Evolutionary conservation across 2,888 invertebrate genomes (phyloP).

Genomic region (Melinaea menophilus): DNA sequence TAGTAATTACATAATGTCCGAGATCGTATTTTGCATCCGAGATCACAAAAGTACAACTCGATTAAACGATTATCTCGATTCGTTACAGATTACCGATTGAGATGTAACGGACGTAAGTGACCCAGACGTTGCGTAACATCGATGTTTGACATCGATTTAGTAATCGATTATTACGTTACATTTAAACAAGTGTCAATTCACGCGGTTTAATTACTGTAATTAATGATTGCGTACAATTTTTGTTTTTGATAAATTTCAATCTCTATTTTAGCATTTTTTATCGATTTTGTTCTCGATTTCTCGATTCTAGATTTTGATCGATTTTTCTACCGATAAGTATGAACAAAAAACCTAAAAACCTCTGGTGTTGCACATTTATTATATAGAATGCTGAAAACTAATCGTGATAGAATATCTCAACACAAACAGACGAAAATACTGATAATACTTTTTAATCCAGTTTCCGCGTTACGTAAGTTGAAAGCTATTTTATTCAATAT

Average conservation of each 20-base stretch:
- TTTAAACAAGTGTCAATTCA: constrained; percentile 3
- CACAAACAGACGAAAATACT: background rate
- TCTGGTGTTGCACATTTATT: too few relatives aligned
- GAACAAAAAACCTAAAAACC: too few relatives aligned
- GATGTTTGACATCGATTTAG: constrained; percentile 41
- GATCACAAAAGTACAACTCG: constrained; percentile 2
- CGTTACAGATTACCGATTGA: constrained; percentile 32
- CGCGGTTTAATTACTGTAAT: background rate
- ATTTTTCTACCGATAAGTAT: too few relatives aligned
- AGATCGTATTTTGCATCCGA: too few relatives aligned
- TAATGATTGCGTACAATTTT: background rate
- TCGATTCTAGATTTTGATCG: too few relatives aligned
- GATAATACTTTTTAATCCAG: constrained; percentile 10
- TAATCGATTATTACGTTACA: constrained; percentile 37
- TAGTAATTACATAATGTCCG: background rate
- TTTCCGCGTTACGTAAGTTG: constrained; percentile 17
- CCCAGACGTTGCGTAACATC: constrained; percentile 36
- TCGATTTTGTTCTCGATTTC: too few relatives aligned
- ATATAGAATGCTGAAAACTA: background rate
- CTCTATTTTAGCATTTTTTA: too few relatives aligned
- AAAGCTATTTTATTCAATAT: constrained; percentile 16
- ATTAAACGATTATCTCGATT: constrained; percentile 4
- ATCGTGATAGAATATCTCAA: background rate
- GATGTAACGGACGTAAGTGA: constrained; percentile 39
- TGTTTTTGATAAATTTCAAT: too few relatives aligned